Evolutionary conservation across 1,140 invertebrate genomes (phyloP).

Genomic region (Choristoneura fumiferana): DNA sequence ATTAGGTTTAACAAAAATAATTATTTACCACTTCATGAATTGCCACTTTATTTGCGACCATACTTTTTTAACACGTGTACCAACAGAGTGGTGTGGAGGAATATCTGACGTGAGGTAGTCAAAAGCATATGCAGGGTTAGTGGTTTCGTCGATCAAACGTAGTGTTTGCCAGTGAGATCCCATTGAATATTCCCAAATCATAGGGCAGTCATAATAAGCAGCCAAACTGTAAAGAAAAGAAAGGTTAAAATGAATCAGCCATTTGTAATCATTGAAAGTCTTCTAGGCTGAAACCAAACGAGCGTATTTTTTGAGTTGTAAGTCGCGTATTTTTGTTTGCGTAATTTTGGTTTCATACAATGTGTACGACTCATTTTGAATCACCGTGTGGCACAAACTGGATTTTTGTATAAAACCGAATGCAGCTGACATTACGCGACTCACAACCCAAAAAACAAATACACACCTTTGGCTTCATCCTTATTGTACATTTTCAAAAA

Average conservation of each 20-base stretch:
- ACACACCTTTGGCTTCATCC: too few species aligned
- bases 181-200: constrained; percentile 17
- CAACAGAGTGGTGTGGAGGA: not conserved
- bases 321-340: too few species aligned
- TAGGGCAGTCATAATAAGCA: constrained; percentile 15
- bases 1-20: not conserved
- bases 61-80: not conserved
- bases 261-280: too few species aligned
- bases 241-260: not conserved
- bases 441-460: too few species aligned
- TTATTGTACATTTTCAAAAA: too few species aligned
- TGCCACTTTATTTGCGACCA: constrained; percentile 17
- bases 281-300: too few species aligned
- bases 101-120: constrained; percentile 8
- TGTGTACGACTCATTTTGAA: too few species aligned
- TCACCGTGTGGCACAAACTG: too few species aligned
- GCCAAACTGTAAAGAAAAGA: constrained; percentile 13
- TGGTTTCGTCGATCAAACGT: constrained; percentile 26
- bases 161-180: constrained; percentile 20
- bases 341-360: too few species aligned
- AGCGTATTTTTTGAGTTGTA: too few species aligned
- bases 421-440: too few species aligned
- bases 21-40: constrained; percentile 19
- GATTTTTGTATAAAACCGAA: too few species aligned
- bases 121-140: constrained; percentile 33